Evolutionary conservation across 2,888 invertebrate species (phyloP).

Genomic region (Lasius platythorax): DNA sequence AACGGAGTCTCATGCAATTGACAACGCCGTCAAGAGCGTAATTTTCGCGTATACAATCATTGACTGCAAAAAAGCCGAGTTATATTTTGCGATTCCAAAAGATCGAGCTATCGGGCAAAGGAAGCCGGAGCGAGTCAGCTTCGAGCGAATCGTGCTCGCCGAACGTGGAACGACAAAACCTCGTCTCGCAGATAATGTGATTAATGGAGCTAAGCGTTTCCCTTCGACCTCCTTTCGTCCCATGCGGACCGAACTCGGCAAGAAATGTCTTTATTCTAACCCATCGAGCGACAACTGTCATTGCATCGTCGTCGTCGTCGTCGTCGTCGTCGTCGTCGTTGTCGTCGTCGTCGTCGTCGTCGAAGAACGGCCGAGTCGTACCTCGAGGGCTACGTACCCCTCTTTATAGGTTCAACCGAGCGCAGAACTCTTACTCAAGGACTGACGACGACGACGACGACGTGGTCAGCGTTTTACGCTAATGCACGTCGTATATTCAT

Average conservation of each 20-base stretch:
- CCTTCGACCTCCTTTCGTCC: constrained; percentile 58
- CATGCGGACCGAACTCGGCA: constrained; percentile 55
- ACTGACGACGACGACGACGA: constrained; percentile 37
- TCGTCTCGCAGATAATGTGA: constrained; percentile 79
- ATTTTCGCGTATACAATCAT: constrained; percentile 3
- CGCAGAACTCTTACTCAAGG: constrained; percentile 55
- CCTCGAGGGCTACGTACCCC: constrained; percentile 45
- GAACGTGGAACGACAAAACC: constrained; percentile 75
- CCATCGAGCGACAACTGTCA: constrained; percentile 70
- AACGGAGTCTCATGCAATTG: background rate
- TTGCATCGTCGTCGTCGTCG: constrained; percentile 61
- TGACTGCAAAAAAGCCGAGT: constrained; percentile 43
- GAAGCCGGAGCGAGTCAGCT: constrained; percentile 45
- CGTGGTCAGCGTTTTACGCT: constrained; percentile 69
- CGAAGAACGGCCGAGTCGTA: constrained; percentile 25
- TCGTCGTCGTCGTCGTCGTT: constrained; percentile 46
- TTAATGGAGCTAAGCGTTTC: constrained; percentile 79
- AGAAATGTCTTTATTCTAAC: constrained; percentile 74
- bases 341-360: constrained; percentile 48
- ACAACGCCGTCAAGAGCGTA: background rate
- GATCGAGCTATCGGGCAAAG: constrained; percentile 25
- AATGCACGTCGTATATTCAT: constrained; percentile 60
- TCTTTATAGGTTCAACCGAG: constrained; percentile 46
- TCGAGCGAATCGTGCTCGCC: constrained; percentile 49
- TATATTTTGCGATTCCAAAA: constrained; percentile 42